A percentile compares a stretch with the other conserved stretches of the same genome.
Conservation (phyloP, 2,888 invertebrate species). For the Actias luna region DNA sequence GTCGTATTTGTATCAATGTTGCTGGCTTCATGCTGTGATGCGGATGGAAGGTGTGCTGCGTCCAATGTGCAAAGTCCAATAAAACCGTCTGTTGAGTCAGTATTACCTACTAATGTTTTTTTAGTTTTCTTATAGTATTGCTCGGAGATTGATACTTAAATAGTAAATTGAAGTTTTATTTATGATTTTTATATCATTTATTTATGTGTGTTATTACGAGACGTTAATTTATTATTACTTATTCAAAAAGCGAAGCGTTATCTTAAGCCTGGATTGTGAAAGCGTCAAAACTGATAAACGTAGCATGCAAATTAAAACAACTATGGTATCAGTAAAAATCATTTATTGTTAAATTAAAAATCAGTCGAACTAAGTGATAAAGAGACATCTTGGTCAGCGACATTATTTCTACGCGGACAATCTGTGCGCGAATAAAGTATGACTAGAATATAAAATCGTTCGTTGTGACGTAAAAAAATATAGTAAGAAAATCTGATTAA, state of each 20-base stretch:
- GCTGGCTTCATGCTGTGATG: constrained; percentile 67
- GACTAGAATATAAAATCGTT: constrained; percentile 63
- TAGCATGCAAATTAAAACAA: constrained; percentile 77
- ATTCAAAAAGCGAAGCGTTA: constrained; percentile 72
- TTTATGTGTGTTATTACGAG: constrained; percentile 43
- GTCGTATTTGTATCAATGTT: constrained; percentile 48
- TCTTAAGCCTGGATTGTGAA: constrained; percentile 60
- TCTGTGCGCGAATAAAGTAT: constrained; percentile 57
- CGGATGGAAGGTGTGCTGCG: constrained; percentile 47
- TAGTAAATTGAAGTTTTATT: constrained; percentile 19
- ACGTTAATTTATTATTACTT: constrained; percentile 49
- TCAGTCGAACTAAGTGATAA: constrained; percentile 78
- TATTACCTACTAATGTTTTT: background rate
- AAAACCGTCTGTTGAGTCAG: constrained; percentile 6
- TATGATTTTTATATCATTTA: constrained; percentile 30
- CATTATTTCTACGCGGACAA: constrained; percentile 48
- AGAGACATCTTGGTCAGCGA: constrained; percentile 70
- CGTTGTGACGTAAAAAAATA: constrained; percentile 51
- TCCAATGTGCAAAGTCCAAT: constrained; percentile 26
- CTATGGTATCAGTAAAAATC: constrained; percentile 65
- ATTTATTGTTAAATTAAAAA: constrained; percentile 78
- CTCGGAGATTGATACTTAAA: background rate
- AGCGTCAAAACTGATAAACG: constrained; percentile 57
- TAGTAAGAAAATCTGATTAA: constrained; percentile 33
- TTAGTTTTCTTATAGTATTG: background rate